A percentile compares a stretch with the other conserved stretches of the same genome.
Conservation (phyloP, 2,113 vertebrate species). For the Aviceda subcristata region DNA sequence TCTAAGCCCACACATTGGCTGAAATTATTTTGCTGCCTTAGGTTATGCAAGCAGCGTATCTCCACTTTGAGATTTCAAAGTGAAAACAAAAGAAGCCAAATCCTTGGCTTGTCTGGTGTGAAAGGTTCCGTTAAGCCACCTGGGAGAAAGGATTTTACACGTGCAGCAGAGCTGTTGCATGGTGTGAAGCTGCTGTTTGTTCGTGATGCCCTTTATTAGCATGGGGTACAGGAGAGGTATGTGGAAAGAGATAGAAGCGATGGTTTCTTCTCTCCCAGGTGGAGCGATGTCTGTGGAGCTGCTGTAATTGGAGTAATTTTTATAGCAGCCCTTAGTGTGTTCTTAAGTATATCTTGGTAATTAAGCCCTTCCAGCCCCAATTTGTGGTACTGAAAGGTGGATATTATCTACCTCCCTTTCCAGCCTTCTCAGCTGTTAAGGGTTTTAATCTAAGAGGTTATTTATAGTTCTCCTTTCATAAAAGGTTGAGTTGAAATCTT, state of each 20-base stretch:
- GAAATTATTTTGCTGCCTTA: not conserved
- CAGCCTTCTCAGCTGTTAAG: constrained; percentile 37
- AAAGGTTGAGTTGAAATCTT: constrained; percentile 62
- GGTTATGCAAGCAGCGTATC: not conserved
- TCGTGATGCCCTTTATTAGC: not conserved
- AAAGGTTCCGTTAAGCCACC: not conserved
- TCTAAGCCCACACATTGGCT: not conserved
- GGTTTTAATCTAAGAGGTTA: constrained; percentile 55
- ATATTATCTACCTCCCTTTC: constrained; percentile 39
- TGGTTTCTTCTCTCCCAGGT: constrained; percentile 8
- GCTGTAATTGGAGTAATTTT: constrained; percentile 46
- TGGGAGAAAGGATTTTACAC: not conserved
- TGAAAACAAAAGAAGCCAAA: not conserved
- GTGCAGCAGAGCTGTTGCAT: not conserved
- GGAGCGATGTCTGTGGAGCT: not conserved
- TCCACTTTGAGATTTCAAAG: not conserved
- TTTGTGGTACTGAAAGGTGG: constrained; percentile 48
- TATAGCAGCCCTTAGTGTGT: constrained; percentile 16
- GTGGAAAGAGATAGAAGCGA: not conserved
- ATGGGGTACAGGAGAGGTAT: not conserved
- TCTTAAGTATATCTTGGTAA: constrained; percentile 53
- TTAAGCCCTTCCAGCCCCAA: constrained; percentile 47
- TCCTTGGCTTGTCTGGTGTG: not conserved
- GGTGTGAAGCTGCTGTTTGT: not conserved
- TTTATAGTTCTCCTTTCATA: constrained; percentile 52